phyloP scores from a whole-genome alignment of 1,140 invertebrate genomes.

The Delia radicum region DNA sequence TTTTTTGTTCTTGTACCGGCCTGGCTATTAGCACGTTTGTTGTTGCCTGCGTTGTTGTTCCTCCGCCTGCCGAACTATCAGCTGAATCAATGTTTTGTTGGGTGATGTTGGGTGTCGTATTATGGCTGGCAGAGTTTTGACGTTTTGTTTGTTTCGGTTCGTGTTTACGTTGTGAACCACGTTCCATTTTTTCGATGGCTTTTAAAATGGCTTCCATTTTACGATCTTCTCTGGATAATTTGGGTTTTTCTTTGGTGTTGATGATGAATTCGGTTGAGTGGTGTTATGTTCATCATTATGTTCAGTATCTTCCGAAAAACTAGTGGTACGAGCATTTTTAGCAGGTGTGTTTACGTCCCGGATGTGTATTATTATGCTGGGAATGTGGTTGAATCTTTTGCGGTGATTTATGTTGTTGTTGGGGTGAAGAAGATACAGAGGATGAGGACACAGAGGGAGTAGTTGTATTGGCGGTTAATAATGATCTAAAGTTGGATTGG shows the following conservation, averaged over 20 bases:
- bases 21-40: slow-evolving; percentile 15
- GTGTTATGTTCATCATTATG: background rate
- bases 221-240: slow-evolving; percentile 86
- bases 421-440: background rate
- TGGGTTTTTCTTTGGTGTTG: slow-evolving; percentile 45
- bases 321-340: slow-evolving; percentile 25
- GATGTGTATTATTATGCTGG: background rate
- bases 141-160: slow-evolving; percentile 59
- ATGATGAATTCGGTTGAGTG: slow-evolving; percentile 21
- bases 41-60: too few species aligned
- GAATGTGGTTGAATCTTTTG: background rate
- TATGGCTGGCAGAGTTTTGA: slow-evolving; percentile 18
- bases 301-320: slow-evolving; percentile 28
- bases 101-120: slow-evolving; percentile 46
- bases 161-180: slow-evolving; percentile 75
- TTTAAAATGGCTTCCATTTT: slow-evolving; percentile 96
- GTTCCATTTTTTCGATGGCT: slow-evolving; percentile 83
- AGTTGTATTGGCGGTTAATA: background rate
- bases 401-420: background rate
- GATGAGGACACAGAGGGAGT: background rate
- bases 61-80: background rate
- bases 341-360: slow-evolving; percentile 28
- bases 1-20: slow-evolving; percentile 34
- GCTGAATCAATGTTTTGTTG: slow-evolving; percentile 32
- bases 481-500: background rate